Evolutionary conservation across 2,113 vertebrate genomes (phyloP), one percentile per base, ranked within the genome.

Genomic region (Neogobius melanostomus): DNA sequence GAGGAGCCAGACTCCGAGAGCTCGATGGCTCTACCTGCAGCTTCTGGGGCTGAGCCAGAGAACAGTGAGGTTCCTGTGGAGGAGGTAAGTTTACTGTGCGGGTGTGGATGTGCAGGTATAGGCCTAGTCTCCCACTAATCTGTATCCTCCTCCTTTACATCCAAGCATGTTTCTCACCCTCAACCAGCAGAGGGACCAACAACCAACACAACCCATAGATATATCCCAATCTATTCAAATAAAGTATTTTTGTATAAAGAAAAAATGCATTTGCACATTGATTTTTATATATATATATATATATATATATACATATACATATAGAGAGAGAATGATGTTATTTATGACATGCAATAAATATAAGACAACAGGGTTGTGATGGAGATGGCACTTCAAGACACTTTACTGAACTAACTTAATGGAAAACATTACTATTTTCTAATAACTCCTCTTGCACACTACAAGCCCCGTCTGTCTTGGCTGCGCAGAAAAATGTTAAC

Each of bases 51-150:
- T 15, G 87, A 89, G 70, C 84, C 88, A 5, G 90, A 91, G 62
- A 84, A 81, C 78, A 88, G 68, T 11, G 89, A 92, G 74, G 83
- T 77, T 9, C 87, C 79, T 15, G 76, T 87, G 80, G 93, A 93
- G 86, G 91, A 94, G 93, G 93, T 94, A 94, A 91, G 92, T 82
- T 75, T 74, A 64, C 70, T 64, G 76, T 76, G 79, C 71, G 80
- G 61, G 71, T 57, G 66, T 77, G 66, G 52, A 56, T 47, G 54
- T 56, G 54, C 5, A 54, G 69, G 51, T 66, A 69, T 80, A 49
- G 61, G 71, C 59, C 68, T 50, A 63, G 14, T 87, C 75, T 69
- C 69, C 60, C 64, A 85, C 85, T 87, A 85, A 89, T 71, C 68
- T 74, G 77, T 84, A 74, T 85, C 75, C 69, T 85, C 61, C 45